Percentiles rank a stretch among this genome's conserved stretches.
These are phyloP conservation scores for Pterocles orientalis DNA, from an alignment of 2,113 vertebrate species.

Conservation along the genomic window DNA sequence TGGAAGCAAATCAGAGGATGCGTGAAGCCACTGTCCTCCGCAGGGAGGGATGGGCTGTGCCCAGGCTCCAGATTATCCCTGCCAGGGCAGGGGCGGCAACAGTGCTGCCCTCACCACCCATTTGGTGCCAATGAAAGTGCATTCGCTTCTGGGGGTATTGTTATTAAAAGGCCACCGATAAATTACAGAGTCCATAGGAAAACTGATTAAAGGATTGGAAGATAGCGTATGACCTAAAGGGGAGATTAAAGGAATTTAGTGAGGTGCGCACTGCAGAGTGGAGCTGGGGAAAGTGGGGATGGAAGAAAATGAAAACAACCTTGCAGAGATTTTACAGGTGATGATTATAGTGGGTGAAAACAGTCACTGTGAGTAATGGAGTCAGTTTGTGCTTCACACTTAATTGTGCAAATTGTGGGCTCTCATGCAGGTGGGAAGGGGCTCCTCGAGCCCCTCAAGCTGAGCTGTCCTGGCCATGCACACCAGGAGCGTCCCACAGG, in stretches of 20 bases:
- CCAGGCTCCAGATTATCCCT: neutral
- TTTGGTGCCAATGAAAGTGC: neutral
- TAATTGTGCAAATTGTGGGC: neutral
- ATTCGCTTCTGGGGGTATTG: neutral
- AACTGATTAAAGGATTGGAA: slow-evolving; percentile 55
- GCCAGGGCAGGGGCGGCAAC: rapidly evolving
- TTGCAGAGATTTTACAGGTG: neutral
- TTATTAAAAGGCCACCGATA: slow-evolving; percentile 17
- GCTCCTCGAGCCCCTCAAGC: rapidly evolving
- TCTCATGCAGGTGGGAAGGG: rapidly evolving
- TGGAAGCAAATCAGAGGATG: neutral
- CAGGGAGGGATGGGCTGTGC: neutral
- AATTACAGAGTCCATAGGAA: slow-evolving; percentile 11
- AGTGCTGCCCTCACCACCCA: neutral
- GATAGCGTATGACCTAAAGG: neutral
- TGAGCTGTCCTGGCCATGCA: rapidly evolving
- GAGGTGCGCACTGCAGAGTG: neutral
- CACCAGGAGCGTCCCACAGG: neutral
- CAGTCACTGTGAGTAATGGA: neutral
- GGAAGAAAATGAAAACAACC: neutral
- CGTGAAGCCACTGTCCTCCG: neutral
- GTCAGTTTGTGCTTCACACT: neutral
- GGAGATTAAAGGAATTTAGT: slow-evolving; percentile 25
- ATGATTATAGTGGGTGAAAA: neutral
- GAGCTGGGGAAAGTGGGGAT: neutral